Base-by-base conservation (phyloP, 2,888 invertebrate genomes). In the Diaperis boleti region DNA sequence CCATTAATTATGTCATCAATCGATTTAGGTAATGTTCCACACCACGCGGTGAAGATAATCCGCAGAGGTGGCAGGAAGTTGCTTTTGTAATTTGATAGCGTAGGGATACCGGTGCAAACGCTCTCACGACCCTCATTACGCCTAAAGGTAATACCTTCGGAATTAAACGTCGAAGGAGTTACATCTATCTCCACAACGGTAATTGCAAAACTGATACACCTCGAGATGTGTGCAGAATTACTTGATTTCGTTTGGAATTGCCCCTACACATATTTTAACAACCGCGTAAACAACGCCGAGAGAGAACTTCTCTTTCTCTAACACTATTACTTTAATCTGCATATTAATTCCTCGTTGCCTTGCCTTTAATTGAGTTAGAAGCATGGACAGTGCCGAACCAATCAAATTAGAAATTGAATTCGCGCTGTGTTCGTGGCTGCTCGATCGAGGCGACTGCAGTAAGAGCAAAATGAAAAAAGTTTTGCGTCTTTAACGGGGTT, bases 261-360 rank as follows among this genome's bases (percentile, higher is more conserved):
- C 8, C 41, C 15, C 14, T 14, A 35, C 11, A 35, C 35, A 13
- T 13, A 6, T 14, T 11, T 6, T 35, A 14, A n/a, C 1, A 35
- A 7, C 4, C 41, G 10, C 17, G 18, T n/a, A 41, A 41, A 41
- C 8, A 18, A 10, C 18, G n/a, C 4, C 17, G 3, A n/a, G 7
- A 18, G 26, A n/a, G n/a, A n/a, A 22, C 33, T 33, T 10, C 33
- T 33, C 13, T 33, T 33, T 13, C 31, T 8, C 47, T 15, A 47
- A 26, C 31, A 26, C 44, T 15, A 49, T 49, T 45, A 37, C 14
- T 17, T 15, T 17, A 60, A 60, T 60, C 29, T 60, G 29, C 59
- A 60, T 60, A 60, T 42, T 52, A 60, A 52, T 52, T 14, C 22
- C 52, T 26, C 22, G 15, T 60, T 52, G 44, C 13, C 33, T 20